Conservation (phyloP, 1,140 invertebrate species). For the Tetranychus urticae region DNA sequence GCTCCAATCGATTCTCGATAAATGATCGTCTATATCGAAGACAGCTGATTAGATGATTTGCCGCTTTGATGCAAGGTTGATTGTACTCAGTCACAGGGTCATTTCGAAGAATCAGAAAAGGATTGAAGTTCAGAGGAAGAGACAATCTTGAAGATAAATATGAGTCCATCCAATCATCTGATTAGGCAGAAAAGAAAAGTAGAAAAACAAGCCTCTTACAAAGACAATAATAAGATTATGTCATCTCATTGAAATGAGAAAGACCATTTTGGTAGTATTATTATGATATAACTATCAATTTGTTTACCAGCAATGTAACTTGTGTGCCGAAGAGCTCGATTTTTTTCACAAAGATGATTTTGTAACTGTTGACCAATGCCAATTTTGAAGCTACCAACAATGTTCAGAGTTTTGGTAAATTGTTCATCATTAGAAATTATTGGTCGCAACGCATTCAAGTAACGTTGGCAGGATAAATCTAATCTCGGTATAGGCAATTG, state of each 20-base stretch:
- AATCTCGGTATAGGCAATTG: conserved; percentile 71
- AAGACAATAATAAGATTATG: no score
- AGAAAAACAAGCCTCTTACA: neutral
- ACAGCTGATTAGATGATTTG: conserved; percentile 71
- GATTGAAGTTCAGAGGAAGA: conserved; percentile 82
- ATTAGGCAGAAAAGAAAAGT: neutral
- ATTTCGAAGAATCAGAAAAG: conserved; percentile 56
- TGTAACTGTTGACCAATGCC: conserved; percentile 47
- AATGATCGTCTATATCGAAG: conserved; percentile 69
- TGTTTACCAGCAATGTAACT: conserved; percentile 59
- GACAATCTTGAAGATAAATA: conserved; percentile 64
- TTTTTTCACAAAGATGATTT: conserved; percentile 35
- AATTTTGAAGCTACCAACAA: conserved; percentile 39
- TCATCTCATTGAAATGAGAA: no score
- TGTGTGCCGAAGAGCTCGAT: conserved; percentile 58
- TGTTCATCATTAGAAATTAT: conserved; percentile 35
- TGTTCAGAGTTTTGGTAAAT: conserved; percentile 33
- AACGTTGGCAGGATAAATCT: conserved; percentile 53
- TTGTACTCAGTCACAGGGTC: conserved; percentile 47
- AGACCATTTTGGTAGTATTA: no score
- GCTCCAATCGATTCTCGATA: conserved; percentile 48
- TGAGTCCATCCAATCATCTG: conserved; percentile 74
- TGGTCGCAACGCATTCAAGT: conserved; percentile 55
- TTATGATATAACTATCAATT: neutral
- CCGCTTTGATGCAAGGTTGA: conserved; percentile 45